Conservation (phyloP, 64 coral and sea anemone genomes). For the Pocillopora verrucosa region DNA sequence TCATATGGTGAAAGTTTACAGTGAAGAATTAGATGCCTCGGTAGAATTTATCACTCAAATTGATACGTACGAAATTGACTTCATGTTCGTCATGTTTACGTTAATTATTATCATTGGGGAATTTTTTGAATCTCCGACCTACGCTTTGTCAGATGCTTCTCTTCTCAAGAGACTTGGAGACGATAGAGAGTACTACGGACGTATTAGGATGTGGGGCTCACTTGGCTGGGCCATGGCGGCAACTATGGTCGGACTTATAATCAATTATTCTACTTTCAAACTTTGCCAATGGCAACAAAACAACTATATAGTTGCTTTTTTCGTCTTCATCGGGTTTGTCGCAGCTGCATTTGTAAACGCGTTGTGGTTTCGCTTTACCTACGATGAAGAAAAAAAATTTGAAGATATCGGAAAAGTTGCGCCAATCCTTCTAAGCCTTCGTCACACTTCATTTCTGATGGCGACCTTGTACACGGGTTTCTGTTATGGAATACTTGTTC, state of each 20-base stretch:
- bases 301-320: slow-evolving; percentile 58
- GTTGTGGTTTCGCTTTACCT: slow-evolving; percentile 54
- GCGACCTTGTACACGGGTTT: slow-evolving; percentile 63
- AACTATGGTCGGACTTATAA: slow-evolving; percentile 52
- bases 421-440: slow-evolving; percentile 21
- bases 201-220: slow-evolving; percentile 85
- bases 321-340: slow-evolving; percentile 68
- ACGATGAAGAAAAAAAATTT: slow-evolving; percentile 14
- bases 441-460: slow-evolving; percentile 54
- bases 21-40: slow-evolving; percentile 29
- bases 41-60: slow-evolving; percentile 62
- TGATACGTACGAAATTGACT: slow-evolving; percentile 62
- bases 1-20: background rate
- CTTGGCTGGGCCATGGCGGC: slow-evolving; percentile 74
- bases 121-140: slow-evolving; percentile 89
- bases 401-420: slow-evolving; percentile 20
- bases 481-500: slow-evolving; percentile 81
- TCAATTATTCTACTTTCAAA: slow-evolving; percentile 15
- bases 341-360: slow-evolving; percentile 48
- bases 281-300: slow-evolving; percentile 35
- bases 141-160: slow-evolving; percentile 86
- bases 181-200: slow-evolving; percentile 77
- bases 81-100: slow-evolving; percentile 77
- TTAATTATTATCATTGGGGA: slow-evolving; percentile 81
- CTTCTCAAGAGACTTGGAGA: slow-evolving; percentile 75